Evolutionary conservation across 2,113 vertebrate genomes (phyloP).

Genomic region (Lophotis ruficrista): DNA sequence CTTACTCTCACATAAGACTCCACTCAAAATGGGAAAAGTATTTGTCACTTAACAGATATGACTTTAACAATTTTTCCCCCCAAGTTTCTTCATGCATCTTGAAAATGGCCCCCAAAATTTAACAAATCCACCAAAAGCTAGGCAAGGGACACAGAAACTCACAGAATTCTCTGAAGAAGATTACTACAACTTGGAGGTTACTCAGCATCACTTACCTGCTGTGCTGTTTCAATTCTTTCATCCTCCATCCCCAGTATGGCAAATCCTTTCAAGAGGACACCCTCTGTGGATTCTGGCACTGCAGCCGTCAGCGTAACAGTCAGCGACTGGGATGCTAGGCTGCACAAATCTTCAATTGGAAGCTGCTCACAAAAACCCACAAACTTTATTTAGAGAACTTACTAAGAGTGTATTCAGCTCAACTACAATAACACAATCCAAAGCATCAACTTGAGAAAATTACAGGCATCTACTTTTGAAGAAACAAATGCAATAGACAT

Average conservation of each 20-base stretch:
- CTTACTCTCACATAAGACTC: neutral
- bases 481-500: neutral
- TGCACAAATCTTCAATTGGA: slow-evolving; percentile 93
- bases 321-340: slow-evolving; percentile 83
- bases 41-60: neutral
- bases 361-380: slow-evolving; percentile 76
- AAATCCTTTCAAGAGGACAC: slow-evolving; percentile 89
- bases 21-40: neutral
- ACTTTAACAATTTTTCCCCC: fast-evolving
- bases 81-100: neutral
- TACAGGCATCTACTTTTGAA: neutral
- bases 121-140: neutral
- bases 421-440: neutral
- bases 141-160: neutral
- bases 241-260: slow-evolving; percentile 85
- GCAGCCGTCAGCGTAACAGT: slow-evolving; percentile 77
- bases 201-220: slow-evolving; percentile 81
- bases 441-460: neutral
- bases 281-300: slow-evolving; percentile 90
- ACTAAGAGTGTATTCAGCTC: neutral
- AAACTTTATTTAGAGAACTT: neutral
- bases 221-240: slow-evolving; percentile 92
- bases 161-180: neutral
- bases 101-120: neutral
- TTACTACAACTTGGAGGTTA: neutral